Conservation (phyloP, 2,113 vertebrate species). For the Carassius gibelio region DNA sequence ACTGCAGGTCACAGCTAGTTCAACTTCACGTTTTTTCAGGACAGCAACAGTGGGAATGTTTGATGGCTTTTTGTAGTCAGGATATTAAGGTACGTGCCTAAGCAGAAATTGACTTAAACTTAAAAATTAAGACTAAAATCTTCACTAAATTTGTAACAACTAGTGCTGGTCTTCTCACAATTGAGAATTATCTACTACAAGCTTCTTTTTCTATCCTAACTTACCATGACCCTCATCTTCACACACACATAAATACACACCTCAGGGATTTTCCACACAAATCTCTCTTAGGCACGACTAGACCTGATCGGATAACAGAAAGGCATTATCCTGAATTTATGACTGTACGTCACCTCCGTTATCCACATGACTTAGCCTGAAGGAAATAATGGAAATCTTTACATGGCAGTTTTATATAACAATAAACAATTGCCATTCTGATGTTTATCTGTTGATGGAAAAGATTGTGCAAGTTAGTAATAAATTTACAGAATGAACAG, state of each 20-base stretch:
- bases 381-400: constrained; percentile 33
- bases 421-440: background rate
- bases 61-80: background rate
- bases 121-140: background rate
- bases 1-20: background rate
- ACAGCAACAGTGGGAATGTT: background rate
- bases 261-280: constrained; percentile 46
- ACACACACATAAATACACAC: constrained; percentile 29
- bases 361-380: constrained; percentile 33
- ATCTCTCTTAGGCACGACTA: constrained; percentile 31
- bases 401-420: constrained; percentile 48
- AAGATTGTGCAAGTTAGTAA: constrained; percentile 6
- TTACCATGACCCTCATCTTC: constrained; percentile 22
- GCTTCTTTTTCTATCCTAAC: constrained; percentile 38
- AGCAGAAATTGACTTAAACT: background rate
- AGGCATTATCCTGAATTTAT: constrained; percentile 50
- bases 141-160: background rate
- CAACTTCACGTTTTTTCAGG: background rate
- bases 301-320: constrained; percentile 49
- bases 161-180: background rate
- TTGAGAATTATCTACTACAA: background rate
- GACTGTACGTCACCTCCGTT: constrained; percentile 37
- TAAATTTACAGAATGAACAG: background rate
- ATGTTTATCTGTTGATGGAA: constrained; percentile 18
- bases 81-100: background rate